Evolutionary conservation across 2,888 invertebrate genomes (phyloP).

Genomic region (Buathra laborator): DNA sequence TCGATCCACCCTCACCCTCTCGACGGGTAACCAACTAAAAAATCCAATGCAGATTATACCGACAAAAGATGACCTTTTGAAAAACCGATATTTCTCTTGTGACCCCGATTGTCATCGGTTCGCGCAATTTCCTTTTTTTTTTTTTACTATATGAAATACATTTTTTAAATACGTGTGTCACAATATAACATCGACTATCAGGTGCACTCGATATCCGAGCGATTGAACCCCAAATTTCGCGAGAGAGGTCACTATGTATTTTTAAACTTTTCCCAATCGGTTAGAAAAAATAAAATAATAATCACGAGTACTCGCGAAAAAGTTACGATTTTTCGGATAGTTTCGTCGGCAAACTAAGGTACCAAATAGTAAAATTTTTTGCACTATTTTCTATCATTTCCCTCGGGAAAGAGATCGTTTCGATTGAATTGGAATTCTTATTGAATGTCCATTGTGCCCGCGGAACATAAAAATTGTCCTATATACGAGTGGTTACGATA

Average conservation of each 20-base stretch:
- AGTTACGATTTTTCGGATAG: no score
- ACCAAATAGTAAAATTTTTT: no score
- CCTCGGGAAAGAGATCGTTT: background rate
- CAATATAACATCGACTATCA: background rate
- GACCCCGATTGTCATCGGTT: constrained; percentile 59
- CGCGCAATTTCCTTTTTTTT: background rate
- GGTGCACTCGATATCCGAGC: background rate
- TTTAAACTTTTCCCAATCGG: constrained; percentile 3
- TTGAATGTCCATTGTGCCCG: background rate
- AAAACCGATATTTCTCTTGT: constrained; percentile 70
- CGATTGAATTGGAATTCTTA: background rate
- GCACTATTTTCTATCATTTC: background rate
- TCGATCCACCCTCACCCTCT: constrained; percentile 46
- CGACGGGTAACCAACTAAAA: constrained; percentile 51
- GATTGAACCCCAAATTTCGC: background rate
- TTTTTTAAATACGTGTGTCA: constrained; percentile 30
- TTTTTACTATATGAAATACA: constrained; percentile 50
- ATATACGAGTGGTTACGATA: background rate
- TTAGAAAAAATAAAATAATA: background rate
- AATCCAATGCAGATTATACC: constrained; percentile 64
- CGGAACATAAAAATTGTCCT: background rate
- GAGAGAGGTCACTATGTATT: constrained; percentile 12
- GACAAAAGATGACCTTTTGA: constrained; percentile 75
- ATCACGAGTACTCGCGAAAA: background rate
- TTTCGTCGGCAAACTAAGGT: no score